Base-by-base conservation (phyloP, 2,113 vertebrate species). In the Osmerus mordax region DNA sequence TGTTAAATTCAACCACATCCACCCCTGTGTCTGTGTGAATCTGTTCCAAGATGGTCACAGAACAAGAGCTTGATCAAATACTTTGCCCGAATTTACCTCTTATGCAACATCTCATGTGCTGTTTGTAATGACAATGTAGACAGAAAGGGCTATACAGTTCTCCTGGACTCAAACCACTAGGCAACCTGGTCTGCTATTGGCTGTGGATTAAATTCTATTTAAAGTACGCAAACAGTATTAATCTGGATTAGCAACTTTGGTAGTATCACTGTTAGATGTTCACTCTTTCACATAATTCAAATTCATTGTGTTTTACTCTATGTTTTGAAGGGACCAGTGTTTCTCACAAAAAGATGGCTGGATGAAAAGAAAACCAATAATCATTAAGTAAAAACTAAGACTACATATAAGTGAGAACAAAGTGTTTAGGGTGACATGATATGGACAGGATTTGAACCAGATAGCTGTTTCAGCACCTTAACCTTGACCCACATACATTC, bases 141-240 rank as follows among this genome's bases (percentile, higher is more conserved):
- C 32, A 36, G 32, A 36, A 4, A 36, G 32, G 32, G 16, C 15
- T 56, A 11, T 56, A 56, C 55, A 18, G 18, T 12, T 47, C 41
- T 11, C 41, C 9, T 47, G 41, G 41, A 47, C 41, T 47, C 41
- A 47, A 47, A 47, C 41, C 41, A 47, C 41, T 47, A 47, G 41
- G 41, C 60, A 21, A 59, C 66, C 60, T 72, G 59, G 61, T 61
- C 66, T 73, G 72, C 71, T 32, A 81, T 21, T 68, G 60, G 66
- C 55, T 53, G 52, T 66, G 52, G 72, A 77, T 85, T 83, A 72
- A 61, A 56, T 58, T 81, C 78, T 81, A 81, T 82, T 84, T 81
- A 69, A 76, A 71, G 77, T 55, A 69, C 18, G 41, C 32, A 63
- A 61, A 29, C 11, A 32, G n/a, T 54, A 80, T 73, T 80, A 67